Conservation (phyloP, 2,113 vertebrate genomes). For the Heterotis niloticus region DNA sequence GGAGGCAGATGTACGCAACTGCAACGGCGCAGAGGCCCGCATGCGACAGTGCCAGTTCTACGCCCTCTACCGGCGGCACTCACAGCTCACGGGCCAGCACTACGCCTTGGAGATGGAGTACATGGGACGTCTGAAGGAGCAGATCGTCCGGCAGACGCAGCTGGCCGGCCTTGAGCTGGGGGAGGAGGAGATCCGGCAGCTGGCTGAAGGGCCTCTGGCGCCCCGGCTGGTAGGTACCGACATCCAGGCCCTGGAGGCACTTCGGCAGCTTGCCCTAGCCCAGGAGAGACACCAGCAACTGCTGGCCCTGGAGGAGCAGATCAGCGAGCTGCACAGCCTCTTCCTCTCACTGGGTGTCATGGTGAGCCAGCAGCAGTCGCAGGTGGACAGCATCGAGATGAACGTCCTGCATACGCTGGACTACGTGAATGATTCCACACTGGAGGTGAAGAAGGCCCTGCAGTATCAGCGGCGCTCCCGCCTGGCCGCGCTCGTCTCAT, state of each 20-base stretch:
- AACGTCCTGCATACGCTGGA: constrained; percentile 51
- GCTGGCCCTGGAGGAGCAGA: constrained; percentile 55
- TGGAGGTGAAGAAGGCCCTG: constrained; percentile 55
- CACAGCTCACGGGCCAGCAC: constrained; percentile 38
- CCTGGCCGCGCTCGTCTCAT: constrained; percentile 26
- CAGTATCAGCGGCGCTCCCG: constrained; percentile 46
- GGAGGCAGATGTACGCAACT: constrained; percentile 16
- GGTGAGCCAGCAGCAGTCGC: constrained; percentile 49
- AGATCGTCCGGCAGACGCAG: constrained; percentile 51
- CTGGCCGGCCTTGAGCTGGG: constrained; percentile 50
- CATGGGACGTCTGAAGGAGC: constrained; percentile 50
- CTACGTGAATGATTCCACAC: constrained; percentile 40
- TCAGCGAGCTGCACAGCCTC: constrained; percentile 51
- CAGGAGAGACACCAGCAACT: constrained; percentile 53
- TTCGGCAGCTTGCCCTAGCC: constrained; percentile 43
- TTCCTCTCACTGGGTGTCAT: constrained; percentile 56
- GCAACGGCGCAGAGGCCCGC: constrained; percentile 30
- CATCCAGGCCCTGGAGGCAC: constrained; percentile 45
- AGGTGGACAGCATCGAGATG: constrained; percentile 56
- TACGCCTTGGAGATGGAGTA: constrained; percentile 53
- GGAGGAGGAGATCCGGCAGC: constrained; percentile 39
- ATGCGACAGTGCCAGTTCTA: constrained; percentile 51
- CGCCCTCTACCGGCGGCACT: constrained; percentile 43
- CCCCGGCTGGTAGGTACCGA: constrained; percentile 53
- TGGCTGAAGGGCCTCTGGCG: constrained; percentile 37